Conservation (phyloP, 2,888 invertebrate genomes). For the Apantesis nais region DNA sequence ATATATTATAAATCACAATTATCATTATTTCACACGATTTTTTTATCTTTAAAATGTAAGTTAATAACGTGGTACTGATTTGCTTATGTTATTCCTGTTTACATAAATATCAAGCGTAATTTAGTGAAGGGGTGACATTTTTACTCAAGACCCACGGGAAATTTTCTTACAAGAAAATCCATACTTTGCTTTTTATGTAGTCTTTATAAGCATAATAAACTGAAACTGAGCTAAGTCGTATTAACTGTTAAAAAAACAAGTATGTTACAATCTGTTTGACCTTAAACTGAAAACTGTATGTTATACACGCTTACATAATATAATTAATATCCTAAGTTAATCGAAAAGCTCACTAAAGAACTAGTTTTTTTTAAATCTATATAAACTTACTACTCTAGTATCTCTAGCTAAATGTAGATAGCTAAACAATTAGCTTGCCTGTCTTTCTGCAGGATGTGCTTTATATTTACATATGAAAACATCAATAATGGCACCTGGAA, state of each 20-base stretch:
- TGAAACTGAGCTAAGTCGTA: neutral
- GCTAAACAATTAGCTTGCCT: neutral
- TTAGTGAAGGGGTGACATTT: constrained; percentile 12
- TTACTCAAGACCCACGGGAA: constrained; percentile 9
- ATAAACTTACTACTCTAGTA: neutral
- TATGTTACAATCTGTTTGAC: neutral
- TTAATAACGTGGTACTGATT: constrained; percentile 10
- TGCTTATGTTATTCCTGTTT: constrained; percentile 9
- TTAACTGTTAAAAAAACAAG: neutral
- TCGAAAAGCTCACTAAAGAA: neutral
- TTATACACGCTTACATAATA: neutral
- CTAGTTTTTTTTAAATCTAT: neutral
- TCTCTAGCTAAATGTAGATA: neutral
- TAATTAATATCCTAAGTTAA: neutral
- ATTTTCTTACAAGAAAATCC: constrained; percentile 16
- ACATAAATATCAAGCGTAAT: constrained; percentile 13
- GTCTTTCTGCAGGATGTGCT: neutral
- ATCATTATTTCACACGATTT: neutral
- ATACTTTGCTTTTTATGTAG: neutral
- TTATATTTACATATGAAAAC: neutral
- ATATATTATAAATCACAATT: neutral
- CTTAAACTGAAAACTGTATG: neutral
- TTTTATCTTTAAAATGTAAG: neutral
- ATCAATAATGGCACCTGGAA: no score
- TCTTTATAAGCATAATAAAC: neutral